A percentile compares a stretch with the other conserved stretches of the same genome.
Evolutionary conservation across 2,113 vertebrate species (phyloP).

Genomic region (Brachyistius frenatus): DNA sequence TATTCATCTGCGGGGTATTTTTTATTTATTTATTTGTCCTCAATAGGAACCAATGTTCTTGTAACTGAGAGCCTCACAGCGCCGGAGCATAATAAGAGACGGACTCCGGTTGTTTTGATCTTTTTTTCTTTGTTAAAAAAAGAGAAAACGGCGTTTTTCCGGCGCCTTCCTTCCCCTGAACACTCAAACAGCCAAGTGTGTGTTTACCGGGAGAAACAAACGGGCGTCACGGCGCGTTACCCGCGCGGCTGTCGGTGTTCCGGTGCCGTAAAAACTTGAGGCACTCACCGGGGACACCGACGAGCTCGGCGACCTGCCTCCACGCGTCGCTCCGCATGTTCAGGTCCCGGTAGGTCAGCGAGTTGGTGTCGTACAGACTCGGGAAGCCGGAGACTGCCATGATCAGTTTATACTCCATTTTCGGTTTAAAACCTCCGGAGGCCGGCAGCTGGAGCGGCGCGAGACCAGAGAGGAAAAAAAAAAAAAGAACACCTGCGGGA

Average conservation of each 20-base stretch:
- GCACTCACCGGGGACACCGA: constrained; percentile 55
- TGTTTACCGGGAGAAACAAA: neutral
- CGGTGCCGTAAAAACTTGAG: neutral
- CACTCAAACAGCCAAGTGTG: too few species aligned
- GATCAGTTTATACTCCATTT: constrained; percentile 66
- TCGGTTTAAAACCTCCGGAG: neutral
- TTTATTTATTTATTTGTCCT: too few species aligned
- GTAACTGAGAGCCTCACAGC: neutral
- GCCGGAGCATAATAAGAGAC: constrained; percentile 3
- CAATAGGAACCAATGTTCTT: constrained; percentile 15
- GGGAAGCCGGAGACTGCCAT: constrained; percentile 59
- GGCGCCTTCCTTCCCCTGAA: fast-evolving
- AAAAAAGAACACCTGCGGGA: neutral
- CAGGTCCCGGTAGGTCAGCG: constrained; percentile 54
- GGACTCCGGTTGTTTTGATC: constrained; percentile 45
- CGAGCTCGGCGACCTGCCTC: constrained; percentile 49
- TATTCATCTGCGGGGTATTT: too few species aligned
- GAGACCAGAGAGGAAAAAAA: too few species aligned
- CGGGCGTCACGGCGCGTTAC: neutral
- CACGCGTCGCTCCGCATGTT: constrained; percentile 59
- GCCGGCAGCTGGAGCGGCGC: too few species aligned
- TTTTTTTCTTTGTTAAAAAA: neutral
- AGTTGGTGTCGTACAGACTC: constrained; percentile 54
- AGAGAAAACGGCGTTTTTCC: neutral
- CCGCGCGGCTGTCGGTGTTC: neutral